These are phyloP conservation scores for Gorsachius magnificus DNA, from an alignment of 2,797 vertebrate species.

Conservation along the genomic window DNA sequence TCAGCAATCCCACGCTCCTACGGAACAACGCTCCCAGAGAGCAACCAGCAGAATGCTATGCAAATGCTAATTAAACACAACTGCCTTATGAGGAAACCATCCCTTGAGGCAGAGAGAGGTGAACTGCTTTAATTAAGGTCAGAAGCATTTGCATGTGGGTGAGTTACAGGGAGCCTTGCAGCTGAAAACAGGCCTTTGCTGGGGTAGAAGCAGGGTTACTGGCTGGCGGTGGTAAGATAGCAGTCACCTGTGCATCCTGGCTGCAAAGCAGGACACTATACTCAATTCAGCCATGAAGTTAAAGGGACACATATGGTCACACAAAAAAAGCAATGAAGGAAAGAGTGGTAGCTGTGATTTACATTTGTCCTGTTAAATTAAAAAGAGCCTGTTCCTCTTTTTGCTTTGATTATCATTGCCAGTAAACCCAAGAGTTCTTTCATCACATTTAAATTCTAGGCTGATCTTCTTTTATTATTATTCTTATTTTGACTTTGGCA, in stretches of 20 bases:
- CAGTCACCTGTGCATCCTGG: background rate
- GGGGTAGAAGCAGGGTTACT: background rate
- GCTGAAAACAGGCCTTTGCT: slow-evolving; percentile 2
- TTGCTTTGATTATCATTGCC: background rate
- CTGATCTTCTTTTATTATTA: slow-evolving; percentile 30
- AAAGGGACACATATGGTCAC: background rate
- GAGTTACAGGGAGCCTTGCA: slow-evolving; percentile 16
- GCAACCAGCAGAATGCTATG: slow-evolving; percentile 63
- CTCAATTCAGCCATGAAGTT: background rate
- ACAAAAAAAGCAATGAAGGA: background rate
- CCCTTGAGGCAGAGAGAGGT: slow-evolving; percentile 60
- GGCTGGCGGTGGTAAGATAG: background rate
- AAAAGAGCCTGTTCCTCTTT: background rate
- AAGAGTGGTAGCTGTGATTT: background rate
- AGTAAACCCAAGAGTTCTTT: slow-evolving; percentile 36
- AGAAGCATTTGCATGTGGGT: slow-evolving; percentile 58
- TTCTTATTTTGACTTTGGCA: slow-evolving; percentile 52
- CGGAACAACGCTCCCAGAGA: slow-evolving; percentile 49
- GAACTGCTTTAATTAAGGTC: slow-evolving; percentile 69
- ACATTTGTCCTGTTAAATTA: background rate
- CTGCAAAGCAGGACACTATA: background rate
- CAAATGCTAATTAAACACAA: slow-evolving; percentile 72
- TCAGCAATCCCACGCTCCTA: slow-evolving; percentile 67
- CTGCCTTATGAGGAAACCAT: slow-evolving; percentile 66
- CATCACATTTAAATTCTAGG: slow-evolving; percentile 26